Evolutionary conservation across 2,888 invertebrate species (phyloP), one percentile per base, ranked within the genome.

Genomic region (Notodonta ziczac): DNA sequence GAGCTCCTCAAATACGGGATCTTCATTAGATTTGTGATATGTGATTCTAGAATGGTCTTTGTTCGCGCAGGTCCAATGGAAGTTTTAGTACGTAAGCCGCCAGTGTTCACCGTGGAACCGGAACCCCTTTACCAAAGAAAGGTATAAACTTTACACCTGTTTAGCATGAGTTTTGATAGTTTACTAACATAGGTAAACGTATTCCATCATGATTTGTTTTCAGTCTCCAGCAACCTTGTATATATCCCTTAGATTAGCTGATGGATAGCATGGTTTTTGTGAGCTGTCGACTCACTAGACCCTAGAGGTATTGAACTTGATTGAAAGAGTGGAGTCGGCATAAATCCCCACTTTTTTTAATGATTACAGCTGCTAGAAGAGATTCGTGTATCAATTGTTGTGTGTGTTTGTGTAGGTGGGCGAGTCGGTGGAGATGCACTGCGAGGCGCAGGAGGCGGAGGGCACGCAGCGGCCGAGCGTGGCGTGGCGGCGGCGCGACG

Each of bases 341-440:
- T 24, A 24, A 24, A 24, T 24, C 2, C 24, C 24, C 24, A 24
- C 24, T 24, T 24, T 2, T 24, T 24, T 24, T 2, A 2, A 2
- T 24, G 24, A 24, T 24, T 24, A 24, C 24, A 24, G 24, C 24
- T 24, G 24, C 24, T 24, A 24, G 2, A 24, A 2, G 24, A 24
- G 24, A 24, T 24, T 24, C 1, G 1, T 24, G 24, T 24, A 24
- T 24, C 1, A 24, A 24, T 24, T 24, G 24, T 24, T 24, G 24
- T 24, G 24, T 24, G 24, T 51, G 16, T 51, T 12, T 24, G 4
- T 58, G 39, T 54, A 93, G 93, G 95, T 96, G 57, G 98, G 98
- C 50, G 98, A 98, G 83, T 96, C 97, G 54, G 98, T 99, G 32
- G 98, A 98, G 84, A 98, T 99, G 97, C 97, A 97, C 81, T 99